Conservation (phyloP, 2,888 invertebrate species). For the Sclerodermus sp. region DNA sequence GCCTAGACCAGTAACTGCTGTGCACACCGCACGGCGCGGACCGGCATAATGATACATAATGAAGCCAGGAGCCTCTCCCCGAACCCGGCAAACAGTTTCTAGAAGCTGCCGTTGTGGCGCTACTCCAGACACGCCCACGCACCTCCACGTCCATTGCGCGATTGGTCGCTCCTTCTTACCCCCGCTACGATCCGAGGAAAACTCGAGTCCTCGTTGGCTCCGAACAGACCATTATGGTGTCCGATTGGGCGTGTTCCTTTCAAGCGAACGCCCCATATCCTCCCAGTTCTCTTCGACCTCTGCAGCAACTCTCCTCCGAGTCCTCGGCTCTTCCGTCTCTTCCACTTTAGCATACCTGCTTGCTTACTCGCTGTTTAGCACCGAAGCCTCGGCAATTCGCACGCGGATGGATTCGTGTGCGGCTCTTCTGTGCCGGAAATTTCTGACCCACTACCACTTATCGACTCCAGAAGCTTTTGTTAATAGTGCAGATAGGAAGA, state of each 20-base stretch:
- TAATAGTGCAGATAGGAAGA: no score
- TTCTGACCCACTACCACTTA: no score
- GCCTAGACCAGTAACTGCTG: constrained; percentile 53
- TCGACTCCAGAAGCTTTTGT: no score
- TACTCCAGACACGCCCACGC: constrained; percentile 38
- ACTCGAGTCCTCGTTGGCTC: constrained; percentile 31
- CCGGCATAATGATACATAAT: constrained; percentile 59
- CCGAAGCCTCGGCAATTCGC: no score
- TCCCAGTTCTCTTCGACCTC: no score
- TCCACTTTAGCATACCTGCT: no score
- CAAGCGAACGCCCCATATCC: no score
- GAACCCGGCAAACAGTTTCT: constrained; percentile 41
- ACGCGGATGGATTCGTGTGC: no score
- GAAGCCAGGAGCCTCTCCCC: constrained; percentile 57
- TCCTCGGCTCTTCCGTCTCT: no score
- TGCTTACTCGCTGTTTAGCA: no score
- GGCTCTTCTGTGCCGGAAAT: no score
- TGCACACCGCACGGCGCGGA: constrained; percentile 58
- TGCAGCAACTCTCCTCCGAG: no score
- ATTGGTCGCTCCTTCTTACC: constrained; percentile 37
- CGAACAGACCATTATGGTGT: constrained; percentile 51
- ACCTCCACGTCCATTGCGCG: constrained; percentile 1
- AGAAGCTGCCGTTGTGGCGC: constrained; percentile 43
- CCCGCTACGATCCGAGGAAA: constrained; percentile 31
- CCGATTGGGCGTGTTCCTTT: constrained; percentile 24